Evolutionary conservation across 2,797 vertebrate genomes (phyloP).

Genomic region (Oreochromis grahami): DNA sequence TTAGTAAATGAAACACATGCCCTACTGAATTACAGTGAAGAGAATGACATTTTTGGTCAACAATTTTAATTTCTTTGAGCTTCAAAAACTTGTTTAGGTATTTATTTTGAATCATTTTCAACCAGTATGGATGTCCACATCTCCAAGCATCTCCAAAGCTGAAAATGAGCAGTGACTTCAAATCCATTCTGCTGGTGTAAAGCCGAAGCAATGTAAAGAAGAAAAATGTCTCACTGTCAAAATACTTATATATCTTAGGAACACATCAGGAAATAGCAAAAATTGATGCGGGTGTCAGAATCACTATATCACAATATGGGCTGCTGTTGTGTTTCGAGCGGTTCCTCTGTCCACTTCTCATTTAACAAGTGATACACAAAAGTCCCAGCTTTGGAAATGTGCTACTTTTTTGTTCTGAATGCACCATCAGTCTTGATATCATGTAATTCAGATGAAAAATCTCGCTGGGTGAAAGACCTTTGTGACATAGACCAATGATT

Average conservation of each 20-base stretch:
- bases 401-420: conserved; percentile 5
- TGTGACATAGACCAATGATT: conserved; percentile 22
- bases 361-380: conserved; percentile 2
- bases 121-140: not conserved
- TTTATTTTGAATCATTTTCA: not conserved
- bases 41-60: not conserved
- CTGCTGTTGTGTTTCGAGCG: not conserved
- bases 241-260: not conserved
- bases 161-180: conserved; percentile 1
- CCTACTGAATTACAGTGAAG: not conserved
- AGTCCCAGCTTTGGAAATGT: not conserved
- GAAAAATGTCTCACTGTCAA: not conserved
- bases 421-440: conserved; percentile 3
- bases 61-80: not conserved
- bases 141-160: not conserved
- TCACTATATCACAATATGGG: not conserved
- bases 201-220: not conserved
- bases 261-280: not conserved
- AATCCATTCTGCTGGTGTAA: not conserved
- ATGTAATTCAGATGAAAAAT: conserved; percentile 29
- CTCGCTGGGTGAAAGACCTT: not conserved
- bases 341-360: not conserved
- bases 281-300: not conserved
- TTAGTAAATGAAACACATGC: not conserved
- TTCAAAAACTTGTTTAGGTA: not conserved